Evolutionary conservation across 1,140 invertebrate genomes (phyloP), one percentile per base, ranked within the genome.

Genomic region (Drosophila trapezifrons): DNA sequence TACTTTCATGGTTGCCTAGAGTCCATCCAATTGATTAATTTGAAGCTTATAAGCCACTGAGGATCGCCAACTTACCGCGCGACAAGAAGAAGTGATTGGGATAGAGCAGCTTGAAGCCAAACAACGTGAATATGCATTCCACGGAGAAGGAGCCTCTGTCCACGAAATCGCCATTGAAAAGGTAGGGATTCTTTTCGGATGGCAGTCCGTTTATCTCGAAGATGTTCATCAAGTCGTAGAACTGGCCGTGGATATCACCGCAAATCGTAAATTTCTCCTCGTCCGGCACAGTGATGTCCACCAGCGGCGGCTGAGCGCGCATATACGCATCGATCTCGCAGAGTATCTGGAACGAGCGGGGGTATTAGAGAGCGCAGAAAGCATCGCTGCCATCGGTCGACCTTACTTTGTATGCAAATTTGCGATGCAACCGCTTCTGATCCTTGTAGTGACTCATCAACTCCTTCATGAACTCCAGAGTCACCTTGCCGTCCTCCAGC

Each of bases 211-310:
- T 99, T 42, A 99, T 93, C 90, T 98, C 94, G 93, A 99, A 99
- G 78, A 99, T 99, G 93, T 99, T 99, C 93, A 99, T 95, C 47
- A 99, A 93, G 93, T 99, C 99, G 93, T 98, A 99, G 93, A 96
- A 99, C 93, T 99, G 99, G 22, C 99, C 99, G 93, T 99, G 99
- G 82, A 99, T 98, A 93, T 99, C 99, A n/a, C 99, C 99, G 93
- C 99, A 99, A 55, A 99, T 96, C 32, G 99, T 99, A 92, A 99
- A 99, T 93, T 99, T 99, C 51, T 95, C 94, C 45, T 96, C 94
- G 91, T 97, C 96, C 8, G 95, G 95, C 76, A 99, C 96, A 69
- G 93, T 94, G 47, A 99, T 96, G 91, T 99, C 96, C 0, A 99
- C 95, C 71, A 99, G 93, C 43, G 97, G 97, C 35, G 98, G 96